Evolutionary conservation across 2,113 vertebrate species (phyloP).

Genomic region (Sinocyclocheilus grahami): DNA sequence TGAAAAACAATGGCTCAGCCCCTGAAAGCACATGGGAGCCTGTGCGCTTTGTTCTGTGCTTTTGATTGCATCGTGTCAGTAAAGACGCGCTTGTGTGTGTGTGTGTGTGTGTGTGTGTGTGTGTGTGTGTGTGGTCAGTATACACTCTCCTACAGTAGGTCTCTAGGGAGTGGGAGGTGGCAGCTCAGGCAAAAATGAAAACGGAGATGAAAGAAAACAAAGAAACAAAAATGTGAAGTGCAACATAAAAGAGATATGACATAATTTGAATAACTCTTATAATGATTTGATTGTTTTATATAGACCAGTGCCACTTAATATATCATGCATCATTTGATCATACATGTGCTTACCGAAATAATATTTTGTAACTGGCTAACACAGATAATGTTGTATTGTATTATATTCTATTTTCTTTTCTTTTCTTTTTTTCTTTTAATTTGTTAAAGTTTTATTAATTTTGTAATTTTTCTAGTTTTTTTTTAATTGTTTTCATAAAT

Average conservation of each 20-base stretch:
- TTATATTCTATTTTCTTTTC: too few species aligned
- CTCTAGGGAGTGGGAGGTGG: slow-evolving; percentile 32
- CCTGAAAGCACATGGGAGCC: slow-evolving; percentile 10
- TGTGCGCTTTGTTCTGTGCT: slow-evolving; percentile 42
- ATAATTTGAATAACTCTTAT: not conserved
- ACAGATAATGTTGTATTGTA: not conserved
- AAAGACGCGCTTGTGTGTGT: slow-evolving; percentile 39
- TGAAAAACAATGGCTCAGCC: slow-evolving; percentile 39
- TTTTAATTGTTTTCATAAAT: too few species aligned
- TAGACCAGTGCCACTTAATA: not conserved
- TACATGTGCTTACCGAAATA: not conserved
- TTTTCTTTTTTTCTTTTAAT: too few species aligned
- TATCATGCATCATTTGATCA: not conserved
- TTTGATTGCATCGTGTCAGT: slow-evolving; percentile 49
- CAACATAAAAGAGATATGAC: not conserved
- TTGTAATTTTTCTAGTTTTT: too few species aligned
- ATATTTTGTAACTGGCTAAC: not conserved
- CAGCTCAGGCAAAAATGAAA: slow-evolving; percentile 17
- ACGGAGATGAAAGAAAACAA: not conserved
- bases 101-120: too few species aligned
- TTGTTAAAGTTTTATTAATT: too few species aligned
- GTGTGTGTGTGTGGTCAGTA: not conserved
- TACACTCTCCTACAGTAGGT: slow-evolving; percentile 15
- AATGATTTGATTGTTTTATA: not conserved
- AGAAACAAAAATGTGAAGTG: not conserved